Evolutionary conservation across 1,140 invertebrate genomes (phyloP), one percentile per base, ranked within the genome.

Genomic region (Teleogryllus occipitalis): DNA sequence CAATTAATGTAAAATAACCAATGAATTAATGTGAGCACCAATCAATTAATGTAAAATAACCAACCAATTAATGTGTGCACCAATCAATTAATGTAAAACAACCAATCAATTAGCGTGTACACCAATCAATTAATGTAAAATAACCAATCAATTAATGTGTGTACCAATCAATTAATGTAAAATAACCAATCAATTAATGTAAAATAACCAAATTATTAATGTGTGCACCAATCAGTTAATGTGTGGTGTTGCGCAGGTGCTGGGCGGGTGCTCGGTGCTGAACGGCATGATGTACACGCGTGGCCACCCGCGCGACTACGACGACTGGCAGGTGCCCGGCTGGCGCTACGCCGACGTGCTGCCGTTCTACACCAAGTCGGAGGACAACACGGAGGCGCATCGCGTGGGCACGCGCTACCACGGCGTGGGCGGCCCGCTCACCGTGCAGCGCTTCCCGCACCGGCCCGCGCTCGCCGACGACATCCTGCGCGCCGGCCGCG

Each of bases 341-440:
- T 91, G 90, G 90, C 86, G 86, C 22, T 91, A 88, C 82, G 85
- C 88, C 8, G 85, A 86, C 21, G 84, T 88, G 48, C 86, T 97
- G 21, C 95, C 94, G 3, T 97, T 96, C 83, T 97, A 97, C 84
- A 87, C 93, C 8, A 97, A 97, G 84, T 94, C 94, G 0, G 95
- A 97, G 85, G 94, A 96, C 84, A 78, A 78, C 18, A 27, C 7
- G 18, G 27, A 78, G 47, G 15, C 54, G 18, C 10, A 2, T 1
- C 54, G 54, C 10, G 54, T 78, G 65, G 79, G 76, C 47, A 47
- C 39, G 7, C 83, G 83, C 8, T 86, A 85, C 78, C 88, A 88
- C 74, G 80, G 83, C 7, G 81, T 81, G 8, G 86, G 85, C 8
- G 88, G 88, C 7, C 84, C 84, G 18, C 79, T 88, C 27, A 86